A percentile compares a stretch with the other conserved stretches of the same genome.
These are phyloP conservation scores for Dipus sagitta DNA, from an alignment of 2,797 vertebrate species.

Conservation along the genomic window DNA sequence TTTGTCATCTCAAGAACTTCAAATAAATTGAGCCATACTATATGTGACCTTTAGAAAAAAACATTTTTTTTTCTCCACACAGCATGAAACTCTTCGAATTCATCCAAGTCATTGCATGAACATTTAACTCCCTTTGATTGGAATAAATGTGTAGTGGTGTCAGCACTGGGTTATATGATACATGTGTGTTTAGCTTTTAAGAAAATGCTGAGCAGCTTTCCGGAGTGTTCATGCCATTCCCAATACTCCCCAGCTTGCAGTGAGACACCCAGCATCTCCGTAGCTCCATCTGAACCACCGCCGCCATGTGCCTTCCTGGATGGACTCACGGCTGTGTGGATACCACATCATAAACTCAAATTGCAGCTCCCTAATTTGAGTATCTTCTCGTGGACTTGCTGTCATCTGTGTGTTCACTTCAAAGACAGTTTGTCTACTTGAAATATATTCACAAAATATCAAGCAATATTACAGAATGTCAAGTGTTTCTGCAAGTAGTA, in stretches of 20 bases:
- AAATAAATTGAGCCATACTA: slow-evolving; percentile 35
- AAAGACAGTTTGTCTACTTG: neutral
- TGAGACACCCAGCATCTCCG: neutral
- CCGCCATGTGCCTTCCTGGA: neutral
- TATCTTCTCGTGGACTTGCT: neutral
- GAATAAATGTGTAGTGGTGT: neutral
- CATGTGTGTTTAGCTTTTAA: neutral
- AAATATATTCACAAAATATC: neutral
- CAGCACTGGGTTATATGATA: neutral
- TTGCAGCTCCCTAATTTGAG: neutral
- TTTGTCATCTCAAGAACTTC: slow-evolving; percentile 55
- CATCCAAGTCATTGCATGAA: neutral
- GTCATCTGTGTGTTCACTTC: neutral
- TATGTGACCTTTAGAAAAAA: neutral
- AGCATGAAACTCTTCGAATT: neutral
- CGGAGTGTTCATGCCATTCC: neutral
- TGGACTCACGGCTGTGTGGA: neutral
- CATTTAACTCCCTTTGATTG: neutral
- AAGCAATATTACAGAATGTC: neutral
- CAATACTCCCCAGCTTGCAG: neutral
- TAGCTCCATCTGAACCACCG: neutral
- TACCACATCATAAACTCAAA: neutral
- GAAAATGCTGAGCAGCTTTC: neutral
- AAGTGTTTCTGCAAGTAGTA: slow-evolving; percentile 28
- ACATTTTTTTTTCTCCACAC: neutral